Evolutionary conservation across 1,140 invertebrate species (phyloP).

Genomic region (Drosophila willistoni): DNA sequence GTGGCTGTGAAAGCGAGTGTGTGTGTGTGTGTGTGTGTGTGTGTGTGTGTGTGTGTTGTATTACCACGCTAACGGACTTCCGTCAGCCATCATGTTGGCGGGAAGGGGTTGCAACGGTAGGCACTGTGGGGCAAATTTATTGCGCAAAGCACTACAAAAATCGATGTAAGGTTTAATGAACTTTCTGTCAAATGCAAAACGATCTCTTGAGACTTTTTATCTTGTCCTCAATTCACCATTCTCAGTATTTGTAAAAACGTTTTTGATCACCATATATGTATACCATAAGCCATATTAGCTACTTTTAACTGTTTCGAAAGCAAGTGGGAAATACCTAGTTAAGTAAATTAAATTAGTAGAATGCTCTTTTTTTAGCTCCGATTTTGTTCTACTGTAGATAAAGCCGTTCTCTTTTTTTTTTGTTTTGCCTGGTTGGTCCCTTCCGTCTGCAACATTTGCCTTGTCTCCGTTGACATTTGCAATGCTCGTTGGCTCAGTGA

Average conservation of each 20-base stretch:
- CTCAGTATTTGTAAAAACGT: too few relatives aligned
- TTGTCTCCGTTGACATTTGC: conserved; percentile 2
- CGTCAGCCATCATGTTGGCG: conserved; percentile 29
- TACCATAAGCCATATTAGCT: too few relatives aligned
- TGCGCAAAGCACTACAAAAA: neutral
- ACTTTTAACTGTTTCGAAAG: too few relatives aligned
- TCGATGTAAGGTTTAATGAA: conserved; percentile 2
- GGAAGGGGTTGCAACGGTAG: neutral
- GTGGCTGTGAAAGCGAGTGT: neutral
- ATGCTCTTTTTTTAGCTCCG: too few relatives aligned
- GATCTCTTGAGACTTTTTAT: too few relatives aligned
- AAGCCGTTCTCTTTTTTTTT: neutral
- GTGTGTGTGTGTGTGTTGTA: neutral
- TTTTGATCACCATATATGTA: too few relatives aligned
- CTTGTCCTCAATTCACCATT: neutral
- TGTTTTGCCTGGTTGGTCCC: neutral
- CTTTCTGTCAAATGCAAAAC: neutral
- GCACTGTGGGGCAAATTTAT: neutral
- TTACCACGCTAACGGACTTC: conserved; percentile 48
- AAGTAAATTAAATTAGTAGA: too few relatives aligned
- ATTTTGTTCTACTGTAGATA: neutral
- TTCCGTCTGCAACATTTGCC: neutral
- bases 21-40: neutral
- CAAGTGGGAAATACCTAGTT: too few relatives aligned
- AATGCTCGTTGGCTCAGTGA: too few relatives aligned